phyloP scores from a whole-genome alignment of 2,888 invertebrate genomes.

The Micoletzkya japonica region DNA sequence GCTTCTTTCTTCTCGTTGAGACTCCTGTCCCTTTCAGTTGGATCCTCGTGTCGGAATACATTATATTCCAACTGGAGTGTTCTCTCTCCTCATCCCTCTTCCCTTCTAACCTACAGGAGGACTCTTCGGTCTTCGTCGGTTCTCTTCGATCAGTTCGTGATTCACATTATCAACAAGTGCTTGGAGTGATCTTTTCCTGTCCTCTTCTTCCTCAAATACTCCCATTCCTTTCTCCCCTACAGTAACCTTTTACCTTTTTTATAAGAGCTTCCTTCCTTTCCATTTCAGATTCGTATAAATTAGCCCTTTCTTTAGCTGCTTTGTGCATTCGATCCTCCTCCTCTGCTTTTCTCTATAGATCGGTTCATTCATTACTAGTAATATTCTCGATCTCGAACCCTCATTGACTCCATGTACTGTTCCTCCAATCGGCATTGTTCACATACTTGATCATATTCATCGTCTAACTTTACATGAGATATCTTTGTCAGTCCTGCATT shows the following conservation, averaged over 20 bases:
- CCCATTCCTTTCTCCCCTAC: neutral
- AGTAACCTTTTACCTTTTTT: conserved; percentile 2
- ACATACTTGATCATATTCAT: conserved; percentile 38
- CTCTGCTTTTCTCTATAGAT: conserved; percentile 32
- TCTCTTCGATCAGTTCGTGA: conserved; percentile 40
- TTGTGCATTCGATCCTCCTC: conserved; percentile 10
- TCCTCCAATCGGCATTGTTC: conserved; percentile 49
- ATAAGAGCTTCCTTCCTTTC: conserved; percentile 13
- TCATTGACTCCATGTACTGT: conserved; percentile 35
- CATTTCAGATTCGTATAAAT: conserved; percentile 21
- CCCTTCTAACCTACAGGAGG: too few relatives aligned
- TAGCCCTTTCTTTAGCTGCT: conserved; percentile 9
- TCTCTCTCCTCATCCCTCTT: neutral
- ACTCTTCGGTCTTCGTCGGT: conserved; percentile 32
- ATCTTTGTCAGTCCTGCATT: neutral
- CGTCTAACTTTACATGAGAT: conserved; percentile 10
- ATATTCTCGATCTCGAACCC: neutral
- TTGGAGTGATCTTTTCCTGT: conserved; percentile 33
- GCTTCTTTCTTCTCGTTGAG: conserved; percentile 33
- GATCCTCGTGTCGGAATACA: conserved; percentile 41
- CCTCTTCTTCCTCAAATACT: conserved; percentile 32
- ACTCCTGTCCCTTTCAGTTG: conserved; percentile 21
- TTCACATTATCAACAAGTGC: conserved; percentile 48
- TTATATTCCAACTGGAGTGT: conserved; percentile 36
- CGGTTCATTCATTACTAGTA: neutral